phyloP scores from a whole-genome alignment of 2,797 vertebrate species.

The Gallinago stenura region DNA sequence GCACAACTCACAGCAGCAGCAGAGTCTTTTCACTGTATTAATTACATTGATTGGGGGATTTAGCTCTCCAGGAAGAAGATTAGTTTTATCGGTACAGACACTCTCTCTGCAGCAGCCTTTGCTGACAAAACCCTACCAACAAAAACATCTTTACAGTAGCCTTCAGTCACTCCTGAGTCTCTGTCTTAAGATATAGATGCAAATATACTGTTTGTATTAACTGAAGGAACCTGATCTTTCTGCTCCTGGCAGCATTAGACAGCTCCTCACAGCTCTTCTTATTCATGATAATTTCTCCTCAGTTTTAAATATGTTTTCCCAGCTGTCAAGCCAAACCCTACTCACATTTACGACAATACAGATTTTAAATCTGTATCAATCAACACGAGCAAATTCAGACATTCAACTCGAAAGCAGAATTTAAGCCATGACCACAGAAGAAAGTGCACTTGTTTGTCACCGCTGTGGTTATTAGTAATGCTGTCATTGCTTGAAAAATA shows the following conservation, averaged over 20 bases:
- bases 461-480: not conserved
- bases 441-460: not conserved
- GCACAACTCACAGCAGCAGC: not conserved
- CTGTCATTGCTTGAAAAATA: not conserved
- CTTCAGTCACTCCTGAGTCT: not conserved
- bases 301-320: slow-evolving; percentile 4
- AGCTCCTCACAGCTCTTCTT: not conserved
- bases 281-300: not conserved
- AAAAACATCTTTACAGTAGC: not conserved
- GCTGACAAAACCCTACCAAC: not conserved
- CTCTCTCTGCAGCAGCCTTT: not conserved
- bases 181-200: not conserved
- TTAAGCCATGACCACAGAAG: not conserved
- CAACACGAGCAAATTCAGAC: not conserved
- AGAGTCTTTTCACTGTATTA: not conserved
- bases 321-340: not conserved
- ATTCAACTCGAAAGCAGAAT: not conserved
- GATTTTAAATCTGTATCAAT: not conserved
- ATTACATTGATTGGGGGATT: not conserved
- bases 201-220: not conserved
- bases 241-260: not conserved
- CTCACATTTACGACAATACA: not conserved
- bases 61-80: not conserved
- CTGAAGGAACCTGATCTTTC: not conserved
- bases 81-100: not conserved